Evolutionary conservation across 2,888 invertebrate genomes (phyloP), one percentile per base, ranked within the genome.

Genomic region (Heteromurus nitidus): DNA sequence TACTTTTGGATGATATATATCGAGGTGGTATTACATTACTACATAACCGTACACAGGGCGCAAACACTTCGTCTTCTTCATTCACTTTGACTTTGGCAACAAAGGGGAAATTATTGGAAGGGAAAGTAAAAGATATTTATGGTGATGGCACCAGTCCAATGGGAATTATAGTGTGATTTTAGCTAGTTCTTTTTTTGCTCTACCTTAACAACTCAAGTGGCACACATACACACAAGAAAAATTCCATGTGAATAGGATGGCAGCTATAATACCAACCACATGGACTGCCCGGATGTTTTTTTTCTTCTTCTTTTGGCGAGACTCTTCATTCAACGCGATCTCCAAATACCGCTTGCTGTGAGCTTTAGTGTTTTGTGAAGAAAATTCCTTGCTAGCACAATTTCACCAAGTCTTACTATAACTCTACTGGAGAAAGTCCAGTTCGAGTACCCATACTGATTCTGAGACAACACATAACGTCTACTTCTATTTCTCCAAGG

Each of bases 41-140:
- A 36, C 36, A 36, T 36, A 36, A 36, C 36, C 36, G 13, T 36
- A 13, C 36, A 36, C 36, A 36, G 7, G 13, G 3, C 7, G 3
- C 47, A 47, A 13, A 47, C 47, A 20, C 73, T 73, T 62, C 67
- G 58, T 65, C 73, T 42, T 80, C 73, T 50, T 80, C 60, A 73
- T 60, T 80, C 68, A 80, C 47, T 80, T 73, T 73, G 72, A 80
- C 72, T 80, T 73, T 77, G 82, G 74, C 72, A 73, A 82, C 72
- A 82, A 62, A 68, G 64, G 69, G 62, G 68, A 73, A 74, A 69
- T 73, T 77, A 75, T 74, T 75, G 75, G 82, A 76, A 82, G 76
- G 70, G 82, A 74, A 82, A 64, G 79, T 68, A 64, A 74, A 81
- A 80, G 82, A 80, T 80, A 84, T 84, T 84, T 84, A 84, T 84